Evolutionary conservation across 2,797 vertebrate species (phyloP).

Genomic region (Ara ararauna): DNA sequence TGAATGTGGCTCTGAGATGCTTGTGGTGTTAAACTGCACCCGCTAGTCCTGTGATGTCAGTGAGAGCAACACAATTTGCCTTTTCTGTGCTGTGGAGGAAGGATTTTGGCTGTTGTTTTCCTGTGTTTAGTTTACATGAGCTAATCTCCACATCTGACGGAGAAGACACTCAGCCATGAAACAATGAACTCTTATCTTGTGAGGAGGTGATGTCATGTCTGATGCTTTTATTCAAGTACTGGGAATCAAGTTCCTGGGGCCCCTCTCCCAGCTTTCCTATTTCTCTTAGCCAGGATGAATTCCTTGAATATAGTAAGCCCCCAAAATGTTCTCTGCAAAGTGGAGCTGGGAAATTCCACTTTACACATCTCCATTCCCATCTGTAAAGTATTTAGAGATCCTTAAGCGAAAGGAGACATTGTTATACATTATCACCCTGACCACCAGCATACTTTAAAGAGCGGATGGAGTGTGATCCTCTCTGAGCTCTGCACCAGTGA

Average conservation of each 20-base stretch:
- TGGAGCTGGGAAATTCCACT: not conserved
- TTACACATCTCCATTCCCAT: not conserved
- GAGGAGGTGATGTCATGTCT: slow-evolving; percentile 7
- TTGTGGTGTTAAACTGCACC: not conserved
- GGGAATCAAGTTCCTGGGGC: not conserved
- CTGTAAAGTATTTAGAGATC: not conserved
- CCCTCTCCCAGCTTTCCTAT: not conserved
- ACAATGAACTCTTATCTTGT: slow-evolving; percentile 35
- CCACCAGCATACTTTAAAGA: not conserved
- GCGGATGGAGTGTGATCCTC: not conserved
- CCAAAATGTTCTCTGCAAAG: not conserved
- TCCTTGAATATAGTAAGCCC: not conserved
- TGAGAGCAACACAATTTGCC: not conserved
- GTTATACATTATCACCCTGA: not conserved
- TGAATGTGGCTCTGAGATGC: not conserved
- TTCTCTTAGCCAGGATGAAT: not conserved
- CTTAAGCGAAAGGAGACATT: not conserved
- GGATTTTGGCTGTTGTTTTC: not conserved
- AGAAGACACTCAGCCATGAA: not conserved
- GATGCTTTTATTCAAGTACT: slow-evolving; percentile 1
- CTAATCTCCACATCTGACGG: not conserved
- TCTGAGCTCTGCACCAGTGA: not conserved
- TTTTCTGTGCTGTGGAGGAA: slow-evolving; percentile 17
- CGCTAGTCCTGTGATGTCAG: not conserved
- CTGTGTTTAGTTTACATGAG: slow-evolving; percentile 15